Base-by-base conservation (phyloP, 2,797 vertebrate species). In the Aeoliscus strigatus region DNA sequence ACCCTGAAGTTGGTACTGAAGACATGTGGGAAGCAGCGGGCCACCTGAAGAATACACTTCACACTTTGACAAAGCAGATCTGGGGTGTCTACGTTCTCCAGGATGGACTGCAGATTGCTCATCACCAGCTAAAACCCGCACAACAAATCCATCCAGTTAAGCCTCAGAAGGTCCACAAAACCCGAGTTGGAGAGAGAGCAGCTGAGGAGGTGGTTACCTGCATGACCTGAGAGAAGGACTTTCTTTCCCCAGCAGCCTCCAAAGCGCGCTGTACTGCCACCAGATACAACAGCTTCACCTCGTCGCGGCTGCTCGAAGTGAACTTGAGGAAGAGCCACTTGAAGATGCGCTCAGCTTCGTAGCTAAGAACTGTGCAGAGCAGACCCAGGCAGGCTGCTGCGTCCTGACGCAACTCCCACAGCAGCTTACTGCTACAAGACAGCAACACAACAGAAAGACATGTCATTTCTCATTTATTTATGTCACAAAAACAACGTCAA, bases 1-100 rank as follows among this genome's bases (percentile, higher is more conserved):
- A 99, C 96, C 86, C 95, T 91, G 76, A 99, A 99, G 86, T 97
- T 98, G 65, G 94, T 95, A 81, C 96, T 99, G 87, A 99, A 99
- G 70, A 99, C 90, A 59, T 98, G 96, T 0, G 96, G 96, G 82
- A 96, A 97, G 78, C 93, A 93, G 59, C 91, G 91, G 25, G 96
- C 93, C 85, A 99, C 92, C 77, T 94, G 81, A 58, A 99, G 91
- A 73, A 99, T 99, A 65, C 96, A 98, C 66, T 87, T 94, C 24
- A 99, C 96, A 77, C 96, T 96, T 66, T 94, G 94, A 77, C 94
- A 96, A 64, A 99, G 90, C 74, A 99, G 86, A 74, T 98, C 96
- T 9, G 96, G 94, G 3, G 96, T 98, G 87, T 98, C 96, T 82
- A 99, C 88, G 24, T 97, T 98, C 79, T 99, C 96, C 77, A 99